These are phyloP conservation scores for Pygocentrus nattereri DNA, from an alignment of 2,797 vertebrate genomes.

Conservation along the genomic window DNA sequence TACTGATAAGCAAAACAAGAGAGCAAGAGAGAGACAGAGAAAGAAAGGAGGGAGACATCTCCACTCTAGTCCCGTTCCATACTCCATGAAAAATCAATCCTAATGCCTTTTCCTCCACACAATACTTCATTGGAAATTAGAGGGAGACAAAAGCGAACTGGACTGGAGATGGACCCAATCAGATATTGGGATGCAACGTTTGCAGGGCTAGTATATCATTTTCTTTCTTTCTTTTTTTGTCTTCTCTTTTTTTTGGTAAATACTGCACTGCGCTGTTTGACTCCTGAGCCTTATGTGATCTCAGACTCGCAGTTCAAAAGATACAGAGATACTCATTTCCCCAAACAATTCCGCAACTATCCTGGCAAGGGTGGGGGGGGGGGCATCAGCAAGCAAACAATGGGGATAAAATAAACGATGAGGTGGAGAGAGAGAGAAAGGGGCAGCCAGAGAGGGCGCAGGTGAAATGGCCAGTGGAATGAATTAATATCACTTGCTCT, in stretches of 20 bases:
- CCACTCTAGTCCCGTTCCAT: slow-evolving; percentile 48
- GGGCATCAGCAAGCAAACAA: slow-evolving; percentile 34
- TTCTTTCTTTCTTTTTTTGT: background rate
- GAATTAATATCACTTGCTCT: slow-evolving; percentile 1
- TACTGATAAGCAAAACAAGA: background rate
- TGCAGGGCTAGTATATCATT: slow-evolving; percentile 31
- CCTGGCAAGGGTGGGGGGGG: slow-evolving; percentile 16
- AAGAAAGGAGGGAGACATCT: slow-evolving; percentile 37
- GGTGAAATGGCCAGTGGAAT: slow-evolving; percentile 24
- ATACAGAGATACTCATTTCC: slow-evolving; percentile 34
- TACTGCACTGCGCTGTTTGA: slow-evolving; percentile 34
- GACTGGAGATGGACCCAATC: slow-evolving; percentile 50
- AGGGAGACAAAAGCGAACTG: slow-evolving; percentile 56
- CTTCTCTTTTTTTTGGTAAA: slow-evolving; percentile 16
- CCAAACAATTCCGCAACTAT: slow-evolving; percentile 38
- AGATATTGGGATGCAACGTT: slow-evolving; percentile 50
- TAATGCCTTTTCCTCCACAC: slow-evolving; percentile 58
- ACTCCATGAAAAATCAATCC: slow-evolving; percentile 60
- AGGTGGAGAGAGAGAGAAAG: slow-evolving; percentile 28
- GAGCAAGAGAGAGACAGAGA: slow-evolving; percentile 46
- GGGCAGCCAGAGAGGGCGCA: background rate
- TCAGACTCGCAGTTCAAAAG: slow-evolving; percentile 27
- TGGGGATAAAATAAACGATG: slow-evolving; percentile 35
- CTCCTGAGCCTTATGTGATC: slow-evolving; percentile 40
- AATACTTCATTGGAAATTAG: slow-evolving; percentile 54